A percentile compares a stretch with the other conserved stretches of the same genome.
Conservation (phyloP, 2,797 vertebrate genomes). For the Synanceia verrucosa region DNA sequence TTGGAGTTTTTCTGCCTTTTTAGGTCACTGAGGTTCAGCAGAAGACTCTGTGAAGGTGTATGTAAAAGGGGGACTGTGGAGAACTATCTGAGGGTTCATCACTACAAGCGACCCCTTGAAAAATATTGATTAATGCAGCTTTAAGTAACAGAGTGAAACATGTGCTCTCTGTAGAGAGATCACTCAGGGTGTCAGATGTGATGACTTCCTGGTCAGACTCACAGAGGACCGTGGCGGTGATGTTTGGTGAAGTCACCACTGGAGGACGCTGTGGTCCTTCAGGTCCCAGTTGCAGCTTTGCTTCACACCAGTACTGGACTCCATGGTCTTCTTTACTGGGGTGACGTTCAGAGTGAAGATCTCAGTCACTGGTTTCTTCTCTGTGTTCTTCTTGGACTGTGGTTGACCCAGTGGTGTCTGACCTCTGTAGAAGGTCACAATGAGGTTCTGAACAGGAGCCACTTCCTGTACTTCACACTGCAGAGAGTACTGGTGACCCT, state of each 20-base stretch:
- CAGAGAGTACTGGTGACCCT: conserved; percentile 37
- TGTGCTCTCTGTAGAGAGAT: not conserved
- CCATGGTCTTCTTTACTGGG: conserved; percentile 57
- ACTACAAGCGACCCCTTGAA: not conserved
- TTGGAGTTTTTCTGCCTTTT: no score
- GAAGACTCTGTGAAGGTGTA: not conserved
- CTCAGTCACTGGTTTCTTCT: conserved; percentile 37
- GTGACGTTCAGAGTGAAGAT: conserved; percentile 35
- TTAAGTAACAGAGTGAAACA: not conserved
- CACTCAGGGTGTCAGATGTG: not conserved
- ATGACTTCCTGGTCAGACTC: conserved; percentile 47
- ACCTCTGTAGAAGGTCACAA: conserved; percentile 60
- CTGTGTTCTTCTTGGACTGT: not conserved
- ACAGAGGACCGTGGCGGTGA: conserved; percentile 59
- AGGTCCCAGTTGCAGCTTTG: conserved; percentile 57
- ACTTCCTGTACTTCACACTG: conserved; percentile 51
- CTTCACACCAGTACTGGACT: conserved; percentile 71
- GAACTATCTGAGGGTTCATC: not conserved
- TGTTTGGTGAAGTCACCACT: conserved; percentile 24
- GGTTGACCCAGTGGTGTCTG: not conserved
- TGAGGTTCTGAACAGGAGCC: conserved; percentile 45
- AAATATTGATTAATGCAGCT: not conserved
- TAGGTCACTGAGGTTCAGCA: no score
- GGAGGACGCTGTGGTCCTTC: conserved; percentile 40
- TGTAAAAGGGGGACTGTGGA: not conserved